These are phyloP conservation scores for Rhinatrema bivittatum DNA, from an alignment of 2,797 vertebrate species.

Conservation along the genomic window DNA sequence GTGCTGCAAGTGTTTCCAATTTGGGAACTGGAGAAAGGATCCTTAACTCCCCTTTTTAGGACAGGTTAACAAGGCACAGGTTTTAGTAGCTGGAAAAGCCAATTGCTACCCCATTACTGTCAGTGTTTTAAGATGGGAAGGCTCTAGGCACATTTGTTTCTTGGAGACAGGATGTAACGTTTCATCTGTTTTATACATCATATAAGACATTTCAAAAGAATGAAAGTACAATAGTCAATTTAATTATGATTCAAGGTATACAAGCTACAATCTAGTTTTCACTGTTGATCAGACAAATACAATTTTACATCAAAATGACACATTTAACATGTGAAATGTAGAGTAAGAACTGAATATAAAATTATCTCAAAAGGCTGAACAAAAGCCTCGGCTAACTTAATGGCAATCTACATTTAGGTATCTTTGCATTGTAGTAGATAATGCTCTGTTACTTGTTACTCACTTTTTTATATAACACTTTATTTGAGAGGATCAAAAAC, in stretches of 20 bases:
- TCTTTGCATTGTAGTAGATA: too few relatives aligned
- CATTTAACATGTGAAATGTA: not conserved
- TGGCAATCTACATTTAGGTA: too few relatives aligned
- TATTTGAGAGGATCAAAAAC: too few relatives aligned
- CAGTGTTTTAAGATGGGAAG: slow-evolving; percentile 34
- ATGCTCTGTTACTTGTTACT: too few relatives aligned
- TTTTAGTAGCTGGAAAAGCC: slow-evolving; percentile 45
- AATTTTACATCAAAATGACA: not conserved
- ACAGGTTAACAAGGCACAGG: slow-evolving; percentile 43
- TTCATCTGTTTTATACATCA: slow-evolving; percentile 3
- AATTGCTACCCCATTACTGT: slow-evolving; percentile 26
- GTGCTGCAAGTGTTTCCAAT: slow-evolving; percentile 55
- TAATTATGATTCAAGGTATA: not conserved
- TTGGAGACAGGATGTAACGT: slow-evolving; percentile 4
- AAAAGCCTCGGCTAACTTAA: too few relatives aligned
- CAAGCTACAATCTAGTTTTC: not conserved
- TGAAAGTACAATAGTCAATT: not conserved
- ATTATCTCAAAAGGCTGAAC: too few relatives aligned
- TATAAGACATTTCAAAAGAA: slow-evolving; percentile 17
- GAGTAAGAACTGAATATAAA: not conserved
- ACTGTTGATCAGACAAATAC: not conserved
- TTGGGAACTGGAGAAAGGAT: slow-evolving; percentile 48
- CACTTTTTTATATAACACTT: too few relatives aligned
- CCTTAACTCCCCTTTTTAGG: slow-evolving; percentile 48
- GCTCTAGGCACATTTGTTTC: slow-evolving; percentile 26